Evolutionary conservation across 2,797 vertebrate genomes (phyloP), one percentile per base, ranked within the genome.

Genomic region (Cyprinella venusta): DNA sequence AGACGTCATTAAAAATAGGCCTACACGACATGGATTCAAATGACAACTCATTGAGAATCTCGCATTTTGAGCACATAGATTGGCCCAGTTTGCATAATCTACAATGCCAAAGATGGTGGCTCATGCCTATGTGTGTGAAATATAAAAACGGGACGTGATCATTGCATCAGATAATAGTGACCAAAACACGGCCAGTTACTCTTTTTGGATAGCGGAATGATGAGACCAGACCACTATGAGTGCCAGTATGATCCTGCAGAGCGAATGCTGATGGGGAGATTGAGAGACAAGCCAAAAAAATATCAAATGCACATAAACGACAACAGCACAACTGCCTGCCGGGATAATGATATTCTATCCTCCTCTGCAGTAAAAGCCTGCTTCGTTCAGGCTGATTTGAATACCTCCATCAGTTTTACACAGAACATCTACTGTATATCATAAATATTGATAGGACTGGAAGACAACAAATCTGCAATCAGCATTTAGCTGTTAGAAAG

Each of bases 391-490:
- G 50, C 74, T 61, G 77, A 70, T 77, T 76, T 83, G 74, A 83
- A 83, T 77, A 70, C 26, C 64, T 59, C 63, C 81, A 59, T 70
- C 19, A 1, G 19, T 70, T 70, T n/a, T 56, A 68, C 50, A 77
- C 36, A 77, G 74, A n/a, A 61, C 74, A 56, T 42, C 21, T 54
- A 48, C 61, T 48, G 76, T 81, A 81, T 64, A 82, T 76, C 67
- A 76, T 82, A 82, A 81, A 76, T 82, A 82, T 68, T 76, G 80
- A 78, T 65, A 65, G 76, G 40, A 40, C 38, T 64, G 59, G 76
- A 18, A 61, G n/a, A 76, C 80, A 76, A 76, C 80, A 76, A 76
- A 67, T 56, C 71, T 12, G n/a, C 40, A 76, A 76, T 56, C 48
- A 82, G 61, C n/a, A 76, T 82, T 76, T 82, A 21, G 9, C 80